phyloP scores from a whole-genome alignment of 2,113 vertebrate species.

The Numida meleagris region DNA sequence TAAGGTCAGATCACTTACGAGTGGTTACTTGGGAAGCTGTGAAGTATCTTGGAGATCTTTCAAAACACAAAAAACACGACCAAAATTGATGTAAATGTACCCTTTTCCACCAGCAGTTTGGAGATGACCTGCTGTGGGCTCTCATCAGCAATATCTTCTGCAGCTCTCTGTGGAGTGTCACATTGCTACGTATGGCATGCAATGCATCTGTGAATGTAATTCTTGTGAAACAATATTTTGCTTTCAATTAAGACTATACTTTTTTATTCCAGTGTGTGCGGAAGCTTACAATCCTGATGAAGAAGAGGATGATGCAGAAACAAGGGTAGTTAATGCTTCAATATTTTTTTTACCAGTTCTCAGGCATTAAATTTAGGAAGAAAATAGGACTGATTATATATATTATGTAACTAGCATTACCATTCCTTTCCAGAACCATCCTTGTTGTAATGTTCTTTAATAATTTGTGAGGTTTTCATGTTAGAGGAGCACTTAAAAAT shows the following conservation, averaged over 20 bases:
- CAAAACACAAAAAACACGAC: not conserved
- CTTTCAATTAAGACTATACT: conserved; percentile 11
- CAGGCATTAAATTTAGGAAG: not conserved
- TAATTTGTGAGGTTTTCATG: not conserved
- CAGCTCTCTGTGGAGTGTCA: not conserved
- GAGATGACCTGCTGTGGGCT: not conserved
- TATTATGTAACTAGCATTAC: not conserved
- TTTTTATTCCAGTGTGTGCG: conserved; percentile 89
- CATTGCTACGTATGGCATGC: not conserved
- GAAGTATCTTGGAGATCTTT: not conserved
- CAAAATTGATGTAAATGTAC: not conserved
- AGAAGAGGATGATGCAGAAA: conserved; percentile 94
- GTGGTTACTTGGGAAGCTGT: not conserved
- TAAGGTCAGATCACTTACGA: not conserved
- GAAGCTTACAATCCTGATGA: conserved; percentile 98
- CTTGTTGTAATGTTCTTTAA: not conserved
- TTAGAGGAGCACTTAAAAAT: not conserved
- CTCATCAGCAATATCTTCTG: not conserved
- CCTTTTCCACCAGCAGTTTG: not conserved
- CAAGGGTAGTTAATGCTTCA: conserved; percentile 82
- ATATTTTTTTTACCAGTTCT: not conserved
- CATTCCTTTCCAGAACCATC: not conserved
- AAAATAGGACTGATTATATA: not conserved
- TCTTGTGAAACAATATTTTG: not conserved
- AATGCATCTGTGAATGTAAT: not conserved